Conservation (phyloP, 2,113 vertebrate species). For the Leptobrachium leishanense region DNA sequence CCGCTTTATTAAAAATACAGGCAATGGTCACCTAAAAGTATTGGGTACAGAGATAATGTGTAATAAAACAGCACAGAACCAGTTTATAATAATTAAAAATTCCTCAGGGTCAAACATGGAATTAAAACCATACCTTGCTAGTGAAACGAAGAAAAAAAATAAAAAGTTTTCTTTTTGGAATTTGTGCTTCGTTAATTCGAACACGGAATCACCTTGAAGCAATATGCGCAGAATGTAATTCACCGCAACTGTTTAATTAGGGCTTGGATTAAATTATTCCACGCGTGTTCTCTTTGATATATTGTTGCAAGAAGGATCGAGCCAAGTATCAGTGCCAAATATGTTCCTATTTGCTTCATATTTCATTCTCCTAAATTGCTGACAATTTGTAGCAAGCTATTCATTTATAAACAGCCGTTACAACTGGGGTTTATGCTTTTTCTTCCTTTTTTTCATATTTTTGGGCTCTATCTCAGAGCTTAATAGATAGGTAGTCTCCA, state of each 20-base stretch:
- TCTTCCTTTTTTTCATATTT: no score
- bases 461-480: neutral
- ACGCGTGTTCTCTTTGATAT: constrained; percentile 31
- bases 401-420: constrained; percentile 36
- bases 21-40: no score
- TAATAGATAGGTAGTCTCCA: constrained; percentile 2
- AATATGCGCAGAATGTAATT: constrained; percentile 27
- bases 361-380: constrained; percentile 39
- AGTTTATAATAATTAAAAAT: neutral
- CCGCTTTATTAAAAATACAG: no score
- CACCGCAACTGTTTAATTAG: constrained; percentile 36
- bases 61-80: neutral
- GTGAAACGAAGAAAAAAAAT: neutral
- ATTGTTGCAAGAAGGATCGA: neutral
- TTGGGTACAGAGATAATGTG: neutral
- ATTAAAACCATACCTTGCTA: neutral
- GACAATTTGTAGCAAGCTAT: constrained; percentile 17
- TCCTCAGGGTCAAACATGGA: neutral
- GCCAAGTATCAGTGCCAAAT: constrained; percentile 26
- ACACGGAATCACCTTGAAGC: constrained; percentile 38
- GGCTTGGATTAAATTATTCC: constrained; percentile 32
- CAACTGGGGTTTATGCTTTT: neutral
- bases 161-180: neutral
- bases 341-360: constrained; percentile 21
- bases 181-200: neutral